These are phyloP conservation scores for Poeciliopsis turneri DNA, from an alignment of 2,797 vertebrate species.

Conservation along the genomic window DNA sequence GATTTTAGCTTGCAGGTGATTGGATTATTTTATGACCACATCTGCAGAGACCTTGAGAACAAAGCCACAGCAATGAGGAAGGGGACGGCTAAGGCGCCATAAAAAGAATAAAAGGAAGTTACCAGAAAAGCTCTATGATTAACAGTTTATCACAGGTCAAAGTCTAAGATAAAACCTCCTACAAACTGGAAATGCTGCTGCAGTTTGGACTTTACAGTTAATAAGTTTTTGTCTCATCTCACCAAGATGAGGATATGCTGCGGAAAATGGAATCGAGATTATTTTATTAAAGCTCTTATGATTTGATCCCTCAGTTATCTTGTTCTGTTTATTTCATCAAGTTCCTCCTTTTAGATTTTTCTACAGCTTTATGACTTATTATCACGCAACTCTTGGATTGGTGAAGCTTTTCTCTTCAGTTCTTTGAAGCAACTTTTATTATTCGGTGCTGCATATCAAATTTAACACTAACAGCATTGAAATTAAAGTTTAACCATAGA, in stretches of 20 bases:
- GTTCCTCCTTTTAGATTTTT: neutral
- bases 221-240: neutral
- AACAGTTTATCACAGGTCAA: constrained; percentile 3
- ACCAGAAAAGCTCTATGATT: neutral
- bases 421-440: neutral
- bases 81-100: too few species aligned
- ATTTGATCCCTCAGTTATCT: neutral
- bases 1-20: too few species aligned
- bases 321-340: neutral
- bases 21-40: neutral
- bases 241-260: neutral
- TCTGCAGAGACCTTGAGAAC: neutral
- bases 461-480: neutral
- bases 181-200: neutral
- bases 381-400: neutral
- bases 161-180: neutral
- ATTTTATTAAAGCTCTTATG: neutral
- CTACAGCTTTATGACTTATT: neutral
- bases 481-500: neutral
- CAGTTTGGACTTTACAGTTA: neutral
- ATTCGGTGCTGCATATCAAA: neutral
- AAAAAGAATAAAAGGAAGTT: constrained; percentile 10
- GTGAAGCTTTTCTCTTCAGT: neutral
- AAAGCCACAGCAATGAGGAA: neutral
- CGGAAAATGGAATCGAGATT: too few species aligned